Base-by-base conservation (phyloP, 1,140 invertebrate genomes). In the Lepidurus apus region DNA sequence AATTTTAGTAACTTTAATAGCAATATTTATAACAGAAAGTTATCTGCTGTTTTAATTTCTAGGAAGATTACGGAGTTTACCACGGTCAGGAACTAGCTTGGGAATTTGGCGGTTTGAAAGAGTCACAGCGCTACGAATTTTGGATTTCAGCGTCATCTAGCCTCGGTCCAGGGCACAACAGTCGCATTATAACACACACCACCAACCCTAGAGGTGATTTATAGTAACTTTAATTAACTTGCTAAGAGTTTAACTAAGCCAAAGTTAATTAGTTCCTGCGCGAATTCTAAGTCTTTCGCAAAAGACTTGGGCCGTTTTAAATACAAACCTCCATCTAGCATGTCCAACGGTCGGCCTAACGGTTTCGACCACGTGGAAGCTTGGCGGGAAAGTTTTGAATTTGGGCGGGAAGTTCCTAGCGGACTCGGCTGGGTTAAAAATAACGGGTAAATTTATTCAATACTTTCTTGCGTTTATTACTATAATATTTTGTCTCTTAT, bases 61-160 rank as follows among this genome's bases (percentile, higher is more conserved):
- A 65, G 53, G 53, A 65, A 65, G 53, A 65, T 17, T 65, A 65
- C 8, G 53, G 17, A 11, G 53, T 65, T n/a, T 65, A 65, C 13
- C 17, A 17, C 13, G 53, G 53, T 7, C 53, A 17, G 6, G 53
- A 65, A 21, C 53, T 65, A 11, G 6, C 21, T 9, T 65, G 21
- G 17, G 53, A 65, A 7, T 65, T 65, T 65, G 13, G 17, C 17
- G 53, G 9, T 65, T 65, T 65, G 53, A 65, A 17, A 65, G 53
- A 65, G 21, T 65, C 53, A 6, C 53, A 65, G 17, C 53, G 53
- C 17, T 65, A 65, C 13, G 53, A 65, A 65, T 65, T 65, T 65
- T 65, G 53, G 53, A 65, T 65, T n/a, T n/a, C 53, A 65, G 53
- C 53, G 53, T 13, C 53, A 65, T 65, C 53, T 65, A 65, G 53